Percentiles rank a stretch among this genome's conserved stretches.
phyloP scores from a whole-genome alignment of 2,113 vertebrate species.

The Seriola rivoliana region DNA sequence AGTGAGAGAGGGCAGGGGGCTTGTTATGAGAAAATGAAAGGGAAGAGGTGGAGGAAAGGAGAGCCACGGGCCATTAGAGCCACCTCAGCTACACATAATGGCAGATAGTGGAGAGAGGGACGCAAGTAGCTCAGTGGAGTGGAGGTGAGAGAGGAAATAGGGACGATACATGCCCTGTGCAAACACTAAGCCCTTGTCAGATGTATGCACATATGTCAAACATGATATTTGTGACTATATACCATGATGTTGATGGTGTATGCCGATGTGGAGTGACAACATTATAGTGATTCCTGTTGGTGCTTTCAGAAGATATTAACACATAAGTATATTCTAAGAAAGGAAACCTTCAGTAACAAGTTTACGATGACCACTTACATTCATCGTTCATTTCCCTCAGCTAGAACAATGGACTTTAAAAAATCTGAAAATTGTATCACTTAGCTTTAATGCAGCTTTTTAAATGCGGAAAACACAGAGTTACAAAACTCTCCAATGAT shows the following conservation, averaged over 20 bases:
- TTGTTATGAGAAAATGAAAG: slow-evolving; percentile 81
- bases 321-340: background rate
- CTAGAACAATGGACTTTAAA: background rate
- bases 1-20: slow-evolving; percentile 74
- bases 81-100: slow-evolving; percentile 69
- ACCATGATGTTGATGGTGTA: background rate
- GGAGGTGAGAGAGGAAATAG: slow-evolving; percentile 26
- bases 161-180: background rate
- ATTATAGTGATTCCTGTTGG: background rate
- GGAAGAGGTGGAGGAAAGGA: slow-evolving; percentile 75
- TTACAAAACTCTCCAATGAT: background rate
- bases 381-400: background rate
- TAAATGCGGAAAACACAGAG: background rate
- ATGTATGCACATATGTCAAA: background rate
- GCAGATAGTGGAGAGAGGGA: slow-evolving; percentile 51
- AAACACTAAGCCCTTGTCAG: background rate
- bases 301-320: background rate
- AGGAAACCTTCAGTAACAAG: background rate
- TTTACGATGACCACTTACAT: background rate
- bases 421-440: background rate
- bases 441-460: slow-evolving; percentile 5
- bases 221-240: background rate
- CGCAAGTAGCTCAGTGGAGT: slow-evolving; percentile 33
- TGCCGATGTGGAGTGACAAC: background rate
- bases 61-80: slow-evolving; percentile 74